Evolutionary conservation across 2,113 vertebrate species (phyloP), one percentile per base, ranked within the genome.

Genomic region (Gasterosteus aculeatus): DNA sequence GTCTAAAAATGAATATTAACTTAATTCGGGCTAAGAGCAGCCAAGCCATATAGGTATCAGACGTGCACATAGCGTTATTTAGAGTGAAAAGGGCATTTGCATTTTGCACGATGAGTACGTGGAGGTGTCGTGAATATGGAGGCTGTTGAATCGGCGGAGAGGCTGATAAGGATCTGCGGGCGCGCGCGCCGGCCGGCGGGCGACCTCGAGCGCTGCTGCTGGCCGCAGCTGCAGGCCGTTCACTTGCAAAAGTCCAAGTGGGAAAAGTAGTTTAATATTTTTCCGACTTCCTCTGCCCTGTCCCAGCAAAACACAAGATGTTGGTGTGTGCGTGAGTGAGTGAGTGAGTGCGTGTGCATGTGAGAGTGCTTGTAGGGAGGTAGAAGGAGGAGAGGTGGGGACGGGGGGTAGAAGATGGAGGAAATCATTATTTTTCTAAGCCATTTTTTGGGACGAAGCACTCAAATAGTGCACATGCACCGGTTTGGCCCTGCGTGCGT

Each of bases 81-180:
- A 44, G 73, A 83, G 83, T 33, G 71, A 64, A 33, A 58, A 75
- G 83, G 80, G 73, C 82, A 92, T 93, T 94, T 92, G 91, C 89
- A 90, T 94, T 91, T 92, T 90, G 88, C 86, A 88, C 92, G 88
- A 92, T 93, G 89, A 91, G 88, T 90, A 85, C 88, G 83, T 87
- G 87, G 80, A 87, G 87, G 86, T 92, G 90, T 90, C 88, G 87
- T 93, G 90, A 93, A 92, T 93, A 92, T 92, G 93, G 87, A 92
- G 89, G 88, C 84, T 87, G 83, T 74, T 86, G 88, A 88, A 92
- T 69, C 85, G 63, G 72, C 82, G 81, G 80, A 80, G 77, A 88
- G 78, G 80, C 79, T 82, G 86, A 91, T 86, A 79, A 80, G 65
- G 84, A 91, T 86, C 83, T 90, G 78, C 85, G 76, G 79, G 80